Evolutionary conservation across 2,797 vertebrate species (phyloP).

Genomic region (Chanos chanos): DNA sequence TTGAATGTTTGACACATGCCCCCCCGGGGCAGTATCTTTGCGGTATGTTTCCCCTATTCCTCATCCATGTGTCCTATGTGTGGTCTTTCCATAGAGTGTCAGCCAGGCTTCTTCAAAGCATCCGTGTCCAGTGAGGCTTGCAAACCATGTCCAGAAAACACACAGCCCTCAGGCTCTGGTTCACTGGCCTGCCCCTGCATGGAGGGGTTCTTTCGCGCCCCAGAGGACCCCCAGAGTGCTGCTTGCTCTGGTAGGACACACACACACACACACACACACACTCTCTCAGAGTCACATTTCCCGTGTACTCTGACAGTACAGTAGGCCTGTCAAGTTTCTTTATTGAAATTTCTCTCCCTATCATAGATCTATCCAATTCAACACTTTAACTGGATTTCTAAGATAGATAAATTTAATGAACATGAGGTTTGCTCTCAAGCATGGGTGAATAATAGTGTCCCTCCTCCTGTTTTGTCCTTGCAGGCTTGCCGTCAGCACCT

Average conservation of each 20-base stretch:
- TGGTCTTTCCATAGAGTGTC: conserved; percentile 74
- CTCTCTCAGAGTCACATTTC: background rate
- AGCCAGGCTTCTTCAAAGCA: conserved; percentile 82
- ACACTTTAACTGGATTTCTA: too few relatives aligned
- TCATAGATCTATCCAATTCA: too few relatives aligned
- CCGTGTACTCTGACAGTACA: background rate
- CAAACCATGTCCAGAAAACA: conserved; percentile 76
- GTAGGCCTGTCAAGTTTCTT: background rate
- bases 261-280: background rate
- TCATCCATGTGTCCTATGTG: conserved; percentile 45
- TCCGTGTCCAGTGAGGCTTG: conserved; percentile 66
- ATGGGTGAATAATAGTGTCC: conserved; percentile 5
- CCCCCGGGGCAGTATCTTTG: conserved; percentile 14
- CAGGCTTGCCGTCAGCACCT: conserved; percentile 86
- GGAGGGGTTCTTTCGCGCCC: conserved; percentile 80
- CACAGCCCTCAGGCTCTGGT: conserved; percentile 58
- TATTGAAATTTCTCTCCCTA: too few relatives aligned
- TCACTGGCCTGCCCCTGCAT: conserved; percentile 75
- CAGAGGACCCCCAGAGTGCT: conserved; percentile 55
- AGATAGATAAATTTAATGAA: too few relatives aligned
- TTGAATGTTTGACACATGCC: conserved; percentile 10
- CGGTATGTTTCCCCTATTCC: conserved; percentile 29
- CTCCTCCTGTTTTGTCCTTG: background rate
- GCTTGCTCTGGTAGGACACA: conserved; percentile 82
- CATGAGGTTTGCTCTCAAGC: background rate